Evolutionary conservation across 2,888 invertebrate genomes (phyloP).

Genomic region (Apodemia zela): DNA sequence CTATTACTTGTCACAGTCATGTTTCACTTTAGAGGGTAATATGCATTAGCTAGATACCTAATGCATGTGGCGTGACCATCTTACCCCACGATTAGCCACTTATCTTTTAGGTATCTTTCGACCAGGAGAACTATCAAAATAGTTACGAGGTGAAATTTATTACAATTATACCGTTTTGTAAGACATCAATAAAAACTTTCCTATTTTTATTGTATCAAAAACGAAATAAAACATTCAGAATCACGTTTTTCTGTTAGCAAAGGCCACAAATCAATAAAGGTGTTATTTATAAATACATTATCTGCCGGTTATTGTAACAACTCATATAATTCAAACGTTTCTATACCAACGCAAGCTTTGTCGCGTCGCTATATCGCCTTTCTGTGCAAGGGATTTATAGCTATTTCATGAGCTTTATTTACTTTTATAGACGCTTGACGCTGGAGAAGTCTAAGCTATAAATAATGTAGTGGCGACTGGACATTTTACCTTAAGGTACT

Average conservation of each 20-base stretch:
- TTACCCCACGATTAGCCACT: too few species aligned
- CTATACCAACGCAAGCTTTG: slow-evolving; percentile 39
- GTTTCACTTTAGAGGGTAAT: too few species aligned
- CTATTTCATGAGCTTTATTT: slow-evolving; percentile 74
- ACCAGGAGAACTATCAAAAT: too few species aligned
- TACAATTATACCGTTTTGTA: too few species aligned
- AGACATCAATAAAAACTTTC: too few species aligned
- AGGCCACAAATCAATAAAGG: slow-evolving; percentile 24
- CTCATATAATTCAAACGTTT: slow-evolving; percentile 43
- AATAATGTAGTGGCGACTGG: slow-evolving; percentile 63
- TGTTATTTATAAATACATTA: slow-evolving; percentile 28
- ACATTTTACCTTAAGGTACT: slow-evolving; percentile 51
- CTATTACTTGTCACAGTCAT: too few species aligned
- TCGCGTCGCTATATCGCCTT: slow-evolving; percentile 46
- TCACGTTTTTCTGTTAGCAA: slow-evolving; percentile 6
- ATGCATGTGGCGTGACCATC: too few species aligned
- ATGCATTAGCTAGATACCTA: too few species aligned
- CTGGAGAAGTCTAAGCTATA: slow-evolving; percentile 62
- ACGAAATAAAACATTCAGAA: too few species aligned
- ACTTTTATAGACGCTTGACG: slow-evolving; percentile 70
- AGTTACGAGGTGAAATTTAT: too few species aligned
- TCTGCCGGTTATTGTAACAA: slow-evolving; percentile 31
- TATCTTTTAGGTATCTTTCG: too few species aligned
- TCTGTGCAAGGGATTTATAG: slow-evolving; percentile 71
- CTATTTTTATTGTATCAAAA: too few species aligned